These are phyloP conservation scores for Odocoileus virginianus DNA, from an alignment of 2,113 vertebrate genomes.

Conservation along the genomic window DNA sequence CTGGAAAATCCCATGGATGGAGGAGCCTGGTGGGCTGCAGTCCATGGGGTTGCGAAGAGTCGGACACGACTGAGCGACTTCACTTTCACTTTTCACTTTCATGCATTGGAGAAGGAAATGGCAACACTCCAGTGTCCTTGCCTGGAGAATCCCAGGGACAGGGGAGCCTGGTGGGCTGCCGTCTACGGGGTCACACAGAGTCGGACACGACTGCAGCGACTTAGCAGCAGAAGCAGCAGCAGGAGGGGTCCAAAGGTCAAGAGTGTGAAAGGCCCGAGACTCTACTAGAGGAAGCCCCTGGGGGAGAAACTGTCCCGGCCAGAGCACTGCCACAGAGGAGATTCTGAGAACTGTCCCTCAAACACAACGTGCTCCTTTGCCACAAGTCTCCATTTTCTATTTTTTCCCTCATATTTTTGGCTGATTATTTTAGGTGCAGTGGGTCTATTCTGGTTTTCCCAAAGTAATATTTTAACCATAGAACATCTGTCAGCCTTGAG, in stretches of 20 bases:
- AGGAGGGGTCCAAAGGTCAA: neutral
- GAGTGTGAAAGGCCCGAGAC: neutral
- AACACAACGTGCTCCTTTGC: neutral
- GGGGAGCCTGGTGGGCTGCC: too few species aligned
- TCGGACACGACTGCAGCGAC: too few species aligned
- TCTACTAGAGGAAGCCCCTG: neutral
- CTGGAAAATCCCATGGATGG: too few species aligned
- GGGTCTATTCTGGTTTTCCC: slow-evolving; percentile 36
- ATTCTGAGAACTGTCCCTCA: neutral
- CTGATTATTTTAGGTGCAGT: slow-evolving; percentile 41
- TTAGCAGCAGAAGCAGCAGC: too few species aligned
- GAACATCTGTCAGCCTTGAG: slow-evolving; percentile 27
- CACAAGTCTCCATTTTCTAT: neutral
- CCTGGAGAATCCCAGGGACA: too few species aligned
- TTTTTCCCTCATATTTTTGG: slow-evolving; percentile 21
- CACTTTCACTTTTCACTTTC: too few species aligned
- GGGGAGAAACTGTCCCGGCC: neutral
- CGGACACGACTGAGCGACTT: too few species aligned
- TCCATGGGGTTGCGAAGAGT: too few species aligned
- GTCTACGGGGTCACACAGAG: too few species aligned
- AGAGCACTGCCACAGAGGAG: neutral
- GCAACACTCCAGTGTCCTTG: too few species aligned
- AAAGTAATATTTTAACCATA: slow-evolving; percentile 39
- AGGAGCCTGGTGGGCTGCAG: too few species aligned
- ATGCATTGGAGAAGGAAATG: too few species aligned